Evolutionary conservation across 2,797 vertebrate species (phyloP).

Genomic region (Enteromius unitaeniatus): DNA sequence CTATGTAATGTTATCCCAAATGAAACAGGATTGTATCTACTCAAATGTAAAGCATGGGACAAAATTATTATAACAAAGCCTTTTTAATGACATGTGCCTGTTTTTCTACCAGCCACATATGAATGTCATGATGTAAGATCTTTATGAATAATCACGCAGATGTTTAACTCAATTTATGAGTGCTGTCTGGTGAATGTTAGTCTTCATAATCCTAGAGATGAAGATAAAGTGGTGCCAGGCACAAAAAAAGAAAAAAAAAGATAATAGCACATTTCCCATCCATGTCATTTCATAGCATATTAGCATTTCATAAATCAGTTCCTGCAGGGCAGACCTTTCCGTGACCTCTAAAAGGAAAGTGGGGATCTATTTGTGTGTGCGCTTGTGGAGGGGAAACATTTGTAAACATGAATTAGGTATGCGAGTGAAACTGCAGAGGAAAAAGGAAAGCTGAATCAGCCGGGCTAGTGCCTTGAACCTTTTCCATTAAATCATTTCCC

Average conservation of each 20-base stretch:
- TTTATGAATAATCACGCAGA: constrained; percentile 21
- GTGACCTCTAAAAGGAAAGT: constrained; percentile 41
- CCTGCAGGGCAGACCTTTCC: constrained; percentile 43
- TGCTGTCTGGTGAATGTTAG: background rate
- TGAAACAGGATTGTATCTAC: background rate
- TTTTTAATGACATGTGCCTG: background rate
- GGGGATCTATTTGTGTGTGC: constrained; percentile 12
- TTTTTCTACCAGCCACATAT: background rate
- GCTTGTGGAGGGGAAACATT: constrained; percentile 33
- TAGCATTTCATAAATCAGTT: constrained; percentile 56
- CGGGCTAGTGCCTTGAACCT: constrained; percentile 48
- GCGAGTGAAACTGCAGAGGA: constrained; percentile 47
- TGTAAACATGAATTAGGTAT: constrained; percentile 44
- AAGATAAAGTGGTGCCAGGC: constrained; percentile 8
- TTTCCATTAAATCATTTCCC: constrained; percentile 58
- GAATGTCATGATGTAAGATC: background rate
- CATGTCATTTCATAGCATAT: constrained; percentile 40
- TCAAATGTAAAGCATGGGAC: background rate
- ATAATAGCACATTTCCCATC: constrained; percentile 28
- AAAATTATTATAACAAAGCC: background rate
- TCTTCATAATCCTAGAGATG: constrained; percentile 12
- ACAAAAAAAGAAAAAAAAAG: background rate
- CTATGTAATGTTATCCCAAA: background rate
- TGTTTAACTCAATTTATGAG: background rate
- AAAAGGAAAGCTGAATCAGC: constrained; percentile 42